A percentile compares a stretch with the other conserved stretches of the same genome.
Evolutionary conservation across 2,888 invertebrate species (phyloP).

Genomic region (Frankliniella intonsa): DNA sequence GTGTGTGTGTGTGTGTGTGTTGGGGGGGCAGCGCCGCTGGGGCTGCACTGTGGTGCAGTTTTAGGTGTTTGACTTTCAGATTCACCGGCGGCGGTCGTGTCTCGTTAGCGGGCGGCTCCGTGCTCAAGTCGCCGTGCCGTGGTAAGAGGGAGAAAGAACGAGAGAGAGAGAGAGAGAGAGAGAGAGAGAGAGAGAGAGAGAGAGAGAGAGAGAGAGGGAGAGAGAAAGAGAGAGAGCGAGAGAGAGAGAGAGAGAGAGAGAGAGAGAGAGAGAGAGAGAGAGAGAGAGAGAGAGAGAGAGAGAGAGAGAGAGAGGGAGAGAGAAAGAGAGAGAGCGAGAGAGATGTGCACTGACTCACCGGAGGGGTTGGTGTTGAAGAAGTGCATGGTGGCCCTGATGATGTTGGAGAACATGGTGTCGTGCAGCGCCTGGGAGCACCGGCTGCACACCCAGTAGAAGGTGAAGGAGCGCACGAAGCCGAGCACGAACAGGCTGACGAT

Average conservation of each 20-base stretch:
- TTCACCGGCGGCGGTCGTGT: neutral
- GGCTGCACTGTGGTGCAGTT: neutral
- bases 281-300: neutral
- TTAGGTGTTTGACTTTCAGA: slow-evolving; percentile 23
- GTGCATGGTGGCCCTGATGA: slow-evolving; percentile 73
- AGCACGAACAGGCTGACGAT: slow-evolving; percentile 50
- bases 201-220: too few species aligned
- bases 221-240: neutral
- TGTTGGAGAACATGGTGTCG: slow-evolving; percentile 73
- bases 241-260: neutral
- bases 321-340: too few species aligned
- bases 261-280: neutral
- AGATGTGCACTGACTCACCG: too few species aligned
- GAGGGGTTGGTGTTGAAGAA: slow-evolving; percentile 87
- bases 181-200: neutral
- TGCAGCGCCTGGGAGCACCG: slow-evolving; percentile 73
- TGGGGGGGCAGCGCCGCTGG: too few species aligned
- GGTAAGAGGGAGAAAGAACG: neutral
- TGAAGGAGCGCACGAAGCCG: slow-evolving; percentile 57
- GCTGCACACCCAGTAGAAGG: slow-evolving; percentile 73
- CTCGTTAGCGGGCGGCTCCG: neutral
- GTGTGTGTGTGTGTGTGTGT: too few species aligned
- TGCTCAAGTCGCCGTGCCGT: neutral
- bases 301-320: neutral
- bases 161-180: neutral